These are phyloP conservation scores for Xestia rhomboidea DNA, from an alignment of 2,888 invertebrate genomes.

Conservation along the genomic window DNA sequence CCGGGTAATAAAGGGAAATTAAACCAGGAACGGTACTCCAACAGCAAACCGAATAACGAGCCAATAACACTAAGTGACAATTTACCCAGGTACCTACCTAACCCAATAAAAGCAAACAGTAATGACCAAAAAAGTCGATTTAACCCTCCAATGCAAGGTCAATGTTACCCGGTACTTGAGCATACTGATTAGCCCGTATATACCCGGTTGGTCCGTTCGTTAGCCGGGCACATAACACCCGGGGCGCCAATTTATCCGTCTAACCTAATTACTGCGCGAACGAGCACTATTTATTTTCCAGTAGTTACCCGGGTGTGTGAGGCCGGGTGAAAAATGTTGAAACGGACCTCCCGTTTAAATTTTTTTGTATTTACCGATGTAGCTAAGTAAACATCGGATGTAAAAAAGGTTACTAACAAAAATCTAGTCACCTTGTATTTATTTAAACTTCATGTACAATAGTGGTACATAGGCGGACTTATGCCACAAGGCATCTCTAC, in stretches of 20 bases:
- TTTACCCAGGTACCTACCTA: slow-evolving; percentile 38
- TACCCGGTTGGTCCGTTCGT: slow-evolving; percentile 69
- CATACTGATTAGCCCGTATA: slow-evolving; percentile 62
- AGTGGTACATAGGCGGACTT: too few species aligned
- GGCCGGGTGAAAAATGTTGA: slow-evolving; percentile 51
- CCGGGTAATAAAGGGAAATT: not conserved
- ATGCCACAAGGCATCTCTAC: too few species aligned
- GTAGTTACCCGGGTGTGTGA: slow-evolving; percentile 55
- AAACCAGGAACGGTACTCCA: slow-evolving; percentile 3
- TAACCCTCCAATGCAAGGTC: slow-evolving; percentile 52
- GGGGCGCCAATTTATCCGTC: slow-evolving; percentile 80
- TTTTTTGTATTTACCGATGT: not conserved
- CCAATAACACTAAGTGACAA: slow-evolving; percentile 45
- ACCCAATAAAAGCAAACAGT: slow-evolving; percentile 42
- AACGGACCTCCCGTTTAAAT: not conserved
- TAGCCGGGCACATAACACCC: slow-evolving; percentile 78
- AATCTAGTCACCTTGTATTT: too few species aligned
- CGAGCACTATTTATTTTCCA: slow-evolving; percentile 80
- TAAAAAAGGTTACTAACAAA: not conserved
- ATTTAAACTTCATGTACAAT: too few species aligned
- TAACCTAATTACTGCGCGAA: slow-evolving; percentile 80
- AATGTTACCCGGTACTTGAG: slow-evolving; percentile 43
- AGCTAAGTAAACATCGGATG: not conserved
- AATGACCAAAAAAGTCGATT: slow-evolving; percentile 43
- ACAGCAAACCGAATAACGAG: slow-evolving; percentile 22